These are phyloP conservation scores for Eristalis pertinax DNA, from an alignment of 2,888 invertebrate genomes.

Conservation along the genomic window DNA sequence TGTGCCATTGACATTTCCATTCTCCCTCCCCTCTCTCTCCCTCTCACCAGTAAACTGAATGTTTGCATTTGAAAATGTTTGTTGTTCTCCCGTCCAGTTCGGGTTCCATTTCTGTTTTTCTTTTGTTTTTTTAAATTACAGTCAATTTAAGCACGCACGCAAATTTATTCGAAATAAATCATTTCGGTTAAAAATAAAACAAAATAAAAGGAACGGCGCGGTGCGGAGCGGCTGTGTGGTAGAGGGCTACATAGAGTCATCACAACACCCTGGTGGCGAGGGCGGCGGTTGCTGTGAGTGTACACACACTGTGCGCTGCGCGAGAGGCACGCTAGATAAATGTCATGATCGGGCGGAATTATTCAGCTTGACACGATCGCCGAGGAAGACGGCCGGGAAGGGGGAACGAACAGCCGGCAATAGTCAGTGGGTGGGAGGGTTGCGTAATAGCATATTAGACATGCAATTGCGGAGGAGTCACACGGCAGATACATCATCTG, in stretches of 20 bases:
- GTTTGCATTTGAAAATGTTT: not conserved
- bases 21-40: not conserved
- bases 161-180: conserved; percentile 62
- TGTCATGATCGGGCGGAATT: conserved; percentile 53
- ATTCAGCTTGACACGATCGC: conserved; percentile 1
- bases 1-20: conserved; percentile 48
- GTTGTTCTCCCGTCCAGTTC: not conserved
- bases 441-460: conserved; percentile 43
- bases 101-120: not conserved
- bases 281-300: too few relatives aligned
- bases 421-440: conserved; percentile 10
- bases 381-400: not conserved
- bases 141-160: conserved; percentile 49
- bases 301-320: not conserved
- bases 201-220: not conserved
- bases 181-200: conserved; percentile 38
- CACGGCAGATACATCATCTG: conserved; percentile 47
- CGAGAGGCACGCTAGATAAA: conserved; percentile 35
- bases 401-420: not conserved
- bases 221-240: not conserved
- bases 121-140: conserved; percentile 22
- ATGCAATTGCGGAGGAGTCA: conserved; percentile 45
- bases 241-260: not conserved
- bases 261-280: not conserved
- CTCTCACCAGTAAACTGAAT: not conserved